These are phyloP conservation scores for Psammodynastes pulverulentus DNA, from an alignment of 2,113 vertebrate genomes.

Conservation along the genomic window DNA sequence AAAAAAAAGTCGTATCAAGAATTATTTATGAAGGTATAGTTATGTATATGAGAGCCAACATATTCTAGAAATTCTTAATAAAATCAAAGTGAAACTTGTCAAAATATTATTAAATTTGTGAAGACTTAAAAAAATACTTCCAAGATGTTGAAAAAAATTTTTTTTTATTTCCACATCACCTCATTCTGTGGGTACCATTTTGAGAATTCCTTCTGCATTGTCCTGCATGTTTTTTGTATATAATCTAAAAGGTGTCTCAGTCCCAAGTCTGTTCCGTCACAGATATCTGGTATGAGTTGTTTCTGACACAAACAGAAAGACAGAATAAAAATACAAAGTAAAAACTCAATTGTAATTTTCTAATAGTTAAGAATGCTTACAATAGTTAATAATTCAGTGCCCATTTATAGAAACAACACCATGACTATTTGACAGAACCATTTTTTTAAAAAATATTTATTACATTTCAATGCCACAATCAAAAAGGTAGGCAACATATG, in stretches of 20 bases:
- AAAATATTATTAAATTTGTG: neutral
- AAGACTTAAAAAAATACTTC: neutral
- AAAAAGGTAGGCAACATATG: neutral
- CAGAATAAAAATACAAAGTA: neutral
- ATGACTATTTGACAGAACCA: neutral
- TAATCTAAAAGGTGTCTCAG: constrained; percentile 72
- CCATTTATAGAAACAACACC: neutral
- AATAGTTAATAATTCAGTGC: neutral
- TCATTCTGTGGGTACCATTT: constrained; percentile 67
- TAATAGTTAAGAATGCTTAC: neutral
- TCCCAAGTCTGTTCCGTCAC: constrained; percentile 75
- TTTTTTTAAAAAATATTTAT: neutral
- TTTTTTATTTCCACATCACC: constrained; percentile 61
- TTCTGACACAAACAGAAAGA: constrained; percentile 59
- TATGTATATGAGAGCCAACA: neutral
- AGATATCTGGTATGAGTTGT: constrained; percentile 61
- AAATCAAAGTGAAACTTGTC: neutral
- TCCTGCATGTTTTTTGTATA: constrained; percentile 65
- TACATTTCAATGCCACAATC: neutral
- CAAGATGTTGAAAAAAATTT: neutral
- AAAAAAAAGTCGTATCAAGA: neutral
- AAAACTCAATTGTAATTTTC: neutral
- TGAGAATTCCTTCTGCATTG: constrained; percentile 70
- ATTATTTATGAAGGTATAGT: neutral
- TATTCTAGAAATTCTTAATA: neutral